Conservation (phyloP, 2,888 invertebrate genomes). For the Thyatira batis region DNA sequence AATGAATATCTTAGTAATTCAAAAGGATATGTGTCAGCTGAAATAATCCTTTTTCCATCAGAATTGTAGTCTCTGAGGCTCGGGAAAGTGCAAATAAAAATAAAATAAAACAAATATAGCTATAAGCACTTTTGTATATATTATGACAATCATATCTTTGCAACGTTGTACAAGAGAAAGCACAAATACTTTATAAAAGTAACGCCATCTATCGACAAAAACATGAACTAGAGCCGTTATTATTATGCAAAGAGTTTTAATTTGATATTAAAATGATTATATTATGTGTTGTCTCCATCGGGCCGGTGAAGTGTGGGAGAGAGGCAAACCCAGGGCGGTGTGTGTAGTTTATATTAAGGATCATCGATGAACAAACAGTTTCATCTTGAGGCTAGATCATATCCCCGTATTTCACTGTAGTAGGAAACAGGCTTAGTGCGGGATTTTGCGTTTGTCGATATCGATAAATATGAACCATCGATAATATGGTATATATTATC, state of each 20-base stretch:
- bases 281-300: neutral
- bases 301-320: conserved; percentile 7
- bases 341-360: conserved; percentile 75
- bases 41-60: neutral
- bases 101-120: neutral
- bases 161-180: neutral
- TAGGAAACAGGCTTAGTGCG: conserved; percentile 22
- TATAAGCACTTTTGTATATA: neutral
- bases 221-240: no score
- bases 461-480: conserved; percentile 1
- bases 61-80: neutral
- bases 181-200: neutral
- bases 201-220: neutral
- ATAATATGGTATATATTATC: no score
- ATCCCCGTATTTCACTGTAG: conserved; percentile 35
- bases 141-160: neutral
- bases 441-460: conserved; percentile 12
- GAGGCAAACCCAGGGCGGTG: conserved; percentile 32
- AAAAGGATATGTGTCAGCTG: no score
- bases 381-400: conserved; percentile 61
- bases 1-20: no score
- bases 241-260: no score
- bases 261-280: neutral
- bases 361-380: conserved; percentile 54
- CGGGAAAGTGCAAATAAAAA: neutral